Evolutionary conservation across 2,797 vertebrate genomes (phyloP).

Genomic region (Lepus oiostolus): DNA sequence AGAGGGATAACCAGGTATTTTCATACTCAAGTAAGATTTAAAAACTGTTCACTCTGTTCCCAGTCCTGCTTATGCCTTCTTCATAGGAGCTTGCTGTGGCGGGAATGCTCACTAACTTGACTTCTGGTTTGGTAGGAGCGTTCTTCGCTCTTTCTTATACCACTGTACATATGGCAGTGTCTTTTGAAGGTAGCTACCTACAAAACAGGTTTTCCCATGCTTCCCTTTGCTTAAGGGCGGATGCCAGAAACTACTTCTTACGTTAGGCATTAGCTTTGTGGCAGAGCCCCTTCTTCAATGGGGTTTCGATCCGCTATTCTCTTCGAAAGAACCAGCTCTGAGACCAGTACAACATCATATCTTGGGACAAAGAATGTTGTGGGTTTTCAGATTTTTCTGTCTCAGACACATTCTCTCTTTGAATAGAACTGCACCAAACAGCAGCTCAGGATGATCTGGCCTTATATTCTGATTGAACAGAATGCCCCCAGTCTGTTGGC

Average conservation of each 20-base stretch:
- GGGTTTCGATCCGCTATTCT: not conserved
- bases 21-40: not conserved
- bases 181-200: not conserved
- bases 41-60: not conserved
- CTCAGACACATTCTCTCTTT: not conserved
- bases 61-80: not conserved
- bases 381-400: not conserved
- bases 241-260: not conserved
- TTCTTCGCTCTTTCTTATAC: not conserved
- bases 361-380: not conserved
- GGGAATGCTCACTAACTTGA: not conserved
- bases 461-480: not conserved
- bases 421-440: not conserved
- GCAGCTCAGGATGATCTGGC: not conserved
- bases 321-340: not conserved
- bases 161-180: not conserved
- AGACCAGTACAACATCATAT: not conserved
- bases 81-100: not conserved
- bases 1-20: not conserved
- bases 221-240: not conserved
- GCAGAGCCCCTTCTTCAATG: not conserved
- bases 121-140: not conserved
- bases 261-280: not conserved
- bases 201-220: not conserved
- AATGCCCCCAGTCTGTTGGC: too few species aligned